Evolutionary conservation across 2,888 invertebrate genomes (phyloP), one percentile per base, ranked within the genome.

Genomic region (Ametastegia equiseti): DNA sequence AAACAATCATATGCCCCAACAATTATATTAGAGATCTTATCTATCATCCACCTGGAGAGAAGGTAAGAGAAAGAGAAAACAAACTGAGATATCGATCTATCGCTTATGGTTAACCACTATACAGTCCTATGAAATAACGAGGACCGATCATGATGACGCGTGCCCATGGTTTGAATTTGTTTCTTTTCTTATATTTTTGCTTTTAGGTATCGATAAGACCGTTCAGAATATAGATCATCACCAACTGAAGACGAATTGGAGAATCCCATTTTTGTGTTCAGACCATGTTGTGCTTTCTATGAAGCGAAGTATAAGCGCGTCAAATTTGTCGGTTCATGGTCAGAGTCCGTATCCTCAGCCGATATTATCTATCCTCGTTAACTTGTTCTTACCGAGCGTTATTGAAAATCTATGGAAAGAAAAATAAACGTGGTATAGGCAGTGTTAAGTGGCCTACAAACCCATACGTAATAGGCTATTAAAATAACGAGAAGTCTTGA

Each of bases 371-470:
- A 63, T 63, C 33, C 63, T 33, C 27, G 63, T 30, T 63, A 27
- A 23, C 27, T 36, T 15, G 13, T 13, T 1, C 0, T 45, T n/a
- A 15, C 54, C 45, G 6, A 9, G 45, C 33, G 19, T 67, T 67
- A 39, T 39, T 19, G 39, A 67, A 39, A 67, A 67, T 67, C 19
- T 36, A 67, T 67, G 36, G 11, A 39, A 19, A 36, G 7, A n/a
- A 19, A 71, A 71, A 30, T 71, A 47, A 23, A 71, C 47, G 71
- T 71, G 42, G 23, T 67, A 80, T n/a, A n/a, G 54, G 63, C 45
- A 80, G 79, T 69, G 69, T 69, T 80, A 80, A 71, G 54, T 80
- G 80, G 69, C 47, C 71, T 54, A 39, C 80, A 71, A 71, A 54
- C 80, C 69, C 33, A 80, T 71, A 80, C 50, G 47, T 65, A 33